Evolutionary conservation across 2,113 vertebrate genomes (phyloP).

Genomic region (Sialia sialis): DNA sequence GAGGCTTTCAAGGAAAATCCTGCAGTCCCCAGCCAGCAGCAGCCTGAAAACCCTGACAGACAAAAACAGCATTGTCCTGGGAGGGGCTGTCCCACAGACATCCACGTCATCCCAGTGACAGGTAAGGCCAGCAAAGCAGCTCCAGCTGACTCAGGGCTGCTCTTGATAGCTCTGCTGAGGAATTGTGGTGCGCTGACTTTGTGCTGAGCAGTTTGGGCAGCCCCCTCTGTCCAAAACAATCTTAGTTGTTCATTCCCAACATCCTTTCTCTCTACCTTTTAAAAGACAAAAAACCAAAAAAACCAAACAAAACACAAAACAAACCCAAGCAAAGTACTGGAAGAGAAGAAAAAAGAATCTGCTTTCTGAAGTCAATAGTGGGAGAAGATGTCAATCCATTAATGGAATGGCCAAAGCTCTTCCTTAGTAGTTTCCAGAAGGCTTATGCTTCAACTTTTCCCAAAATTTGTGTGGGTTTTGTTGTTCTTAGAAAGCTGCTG

Average conservation of each 20-base stretch:
- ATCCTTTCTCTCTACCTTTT: background rate
- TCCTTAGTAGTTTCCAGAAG: background rate
- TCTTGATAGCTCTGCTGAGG: background rate
- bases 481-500: background rate
- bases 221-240: background rate
- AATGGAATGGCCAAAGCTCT: background rate
- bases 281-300: background rate
- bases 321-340: accelerated
- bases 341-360: background rate
- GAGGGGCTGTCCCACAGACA: constrained; percentile 55
- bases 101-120: constrained; percentile 60
- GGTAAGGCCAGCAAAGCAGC: background rate
- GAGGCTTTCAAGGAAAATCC: constrained; percentile 94
- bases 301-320: too few species aligned
- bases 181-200: background rate
- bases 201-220: background rate
- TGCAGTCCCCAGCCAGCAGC: constrained; percentile 82
- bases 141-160: background rate
- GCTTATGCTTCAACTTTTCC: background rate
- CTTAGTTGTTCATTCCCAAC: background rate
- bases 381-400: background rate
- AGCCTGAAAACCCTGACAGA: constrained; percentile 84
- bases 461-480: background rate
- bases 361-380: background rate
- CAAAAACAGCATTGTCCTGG: constrained; percentile 85